phyloP scores from a whole-genome alignment of 2,888 invertebrate genomes.

The Ochlodes sylvanus region DNA sequence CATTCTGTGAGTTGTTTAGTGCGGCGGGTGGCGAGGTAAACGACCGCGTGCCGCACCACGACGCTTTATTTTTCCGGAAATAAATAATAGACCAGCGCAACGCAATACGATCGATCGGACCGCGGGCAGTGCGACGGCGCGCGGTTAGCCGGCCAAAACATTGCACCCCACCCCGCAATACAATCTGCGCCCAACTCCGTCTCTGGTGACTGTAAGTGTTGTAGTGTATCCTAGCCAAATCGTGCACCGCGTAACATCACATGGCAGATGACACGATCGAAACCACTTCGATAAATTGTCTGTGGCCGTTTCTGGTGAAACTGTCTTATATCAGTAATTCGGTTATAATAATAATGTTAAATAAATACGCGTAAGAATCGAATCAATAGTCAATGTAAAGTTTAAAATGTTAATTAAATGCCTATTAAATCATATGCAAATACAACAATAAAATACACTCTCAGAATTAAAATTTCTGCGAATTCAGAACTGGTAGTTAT shows the following conservation, averaged over 20 bases:
- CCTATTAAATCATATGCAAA: too few relatives aligned
- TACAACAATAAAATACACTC: too few relatives aligned
- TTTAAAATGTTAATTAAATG: too few relatives aligned
- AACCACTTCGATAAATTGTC: too few relatives aligned
- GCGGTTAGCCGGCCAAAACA: constrained; percentile 66
- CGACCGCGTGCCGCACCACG: constrained; percentile 75
- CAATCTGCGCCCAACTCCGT: constrained; percentile 28
- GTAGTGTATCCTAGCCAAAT: not conserved
- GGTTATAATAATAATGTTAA: too few relatives aligned
- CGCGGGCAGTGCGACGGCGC: constrained; percentile 74
- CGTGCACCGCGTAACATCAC: not conserved
- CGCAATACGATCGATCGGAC: constrained; percentile 73
- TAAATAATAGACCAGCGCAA: constrained; percentile 79
- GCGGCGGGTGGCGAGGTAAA: constrained; percentile 62
- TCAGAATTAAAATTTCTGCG: too few relatives aligned
- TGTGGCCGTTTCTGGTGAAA: too few relatives aligned
- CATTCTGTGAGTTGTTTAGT: constrained; percentile 70
- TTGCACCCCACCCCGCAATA: constrained; percentile 55
- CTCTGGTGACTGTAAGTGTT: not conserved
- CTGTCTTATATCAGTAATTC: too few relatives aligned
- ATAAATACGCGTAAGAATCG: too few relatives aligned
- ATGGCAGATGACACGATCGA: not conserved
- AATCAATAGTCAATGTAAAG: too few relatives aligned
- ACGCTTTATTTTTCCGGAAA: constrained; percentile 79
- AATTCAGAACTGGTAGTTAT: too few relatives aligned